phyloP scores from a whole-genome alignment of 92 coral and sea anemone genomes.

The Zoanthus gigantus region DNA sequence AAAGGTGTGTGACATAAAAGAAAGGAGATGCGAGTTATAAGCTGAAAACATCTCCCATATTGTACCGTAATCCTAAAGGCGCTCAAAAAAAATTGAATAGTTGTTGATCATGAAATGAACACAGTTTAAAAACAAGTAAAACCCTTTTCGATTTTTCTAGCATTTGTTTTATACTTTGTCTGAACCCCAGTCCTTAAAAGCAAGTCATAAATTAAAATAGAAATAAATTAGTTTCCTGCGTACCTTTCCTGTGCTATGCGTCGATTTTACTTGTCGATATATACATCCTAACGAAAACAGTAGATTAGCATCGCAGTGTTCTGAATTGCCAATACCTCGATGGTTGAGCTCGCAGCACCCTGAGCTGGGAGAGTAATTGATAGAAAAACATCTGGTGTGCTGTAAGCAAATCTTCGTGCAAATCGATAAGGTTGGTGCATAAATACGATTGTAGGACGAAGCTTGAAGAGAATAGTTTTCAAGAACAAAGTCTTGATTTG shows the following conservation, averaged over 20 bases:
- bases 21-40: too few species aligned
- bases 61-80: too few species aligned
- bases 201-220: too few species aligned
- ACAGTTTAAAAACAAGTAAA: too few species aligned
- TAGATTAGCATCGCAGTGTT: neutral
- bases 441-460: neutral
- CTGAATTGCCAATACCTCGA: neutral
- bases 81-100: too few species aligned
- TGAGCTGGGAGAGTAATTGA: neutral
- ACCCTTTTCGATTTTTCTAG: too few species aligned
- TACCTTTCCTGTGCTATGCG: neutral
- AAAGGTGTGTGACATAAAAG: too few species aligned
- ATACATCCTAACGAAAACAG: conserved; percentile 12
- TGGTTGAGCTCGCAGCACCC: neutral
- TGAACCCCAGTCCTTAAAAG: too few species aligned
- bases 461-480: neutral
- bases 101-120: too few species aligned
- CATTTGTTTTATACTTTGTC: too few species aligned
- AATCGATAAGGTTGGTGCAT: neutral
- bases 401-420: neutral
- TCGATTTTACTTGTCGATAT: neutral
- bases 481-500: neutral
- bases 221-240: neutral
- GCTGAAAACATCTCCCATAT: too few species aligned
- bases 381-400: neutral